Evolutionary conservation across 2,797 vertebrate species (phyloP).

Genomic region (Notamacropus eugenii): DNA sequence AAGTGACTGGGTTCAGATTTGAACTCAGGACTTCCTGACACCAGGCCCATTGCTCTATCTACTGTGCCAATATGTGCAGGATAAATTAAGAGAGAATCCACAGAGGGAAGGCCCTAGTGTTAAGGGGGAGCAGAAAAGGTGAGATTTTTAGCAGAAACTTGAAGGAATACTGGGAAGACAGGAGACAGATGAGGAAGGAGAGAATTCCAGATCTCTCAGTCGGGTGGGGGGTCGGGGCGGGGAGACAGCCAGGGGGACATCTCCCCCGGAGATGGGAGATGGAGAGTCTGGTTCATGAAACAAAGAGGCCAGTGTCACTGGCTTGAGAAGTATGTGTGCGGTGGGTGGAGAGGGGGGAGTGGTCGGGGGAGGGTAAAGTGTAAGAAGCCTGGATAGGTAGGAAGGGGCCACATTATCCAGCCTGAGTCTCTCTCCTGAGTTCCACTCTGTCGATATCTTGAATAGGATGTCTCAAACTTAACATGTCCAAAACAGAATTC

Average conservation of each 20-base stretch:
- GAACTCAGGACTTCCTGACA: neutral
- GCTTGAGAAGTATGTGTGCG: too few relatives aligned
- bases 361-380: neutral
- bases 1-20: neutral
- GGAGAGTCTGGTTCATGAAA: neutral
- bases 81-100: neutral
- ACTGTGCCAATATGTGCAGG: neutral
- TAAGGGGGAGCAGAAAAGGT: neutral
- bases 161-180: neutral
- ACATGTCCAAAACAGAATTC: neutral
- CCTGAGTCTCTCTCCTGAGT: neutral
- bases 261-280: neutral
- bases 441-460: neutral
- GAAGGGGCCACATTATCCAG: neutral
- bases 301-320: neutral
- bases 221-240: too few relatives aligned
- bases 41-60: neutral
- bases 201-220: neutral
- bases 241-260: too few relatives aligned
- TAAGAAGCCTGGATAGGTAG: neutral
- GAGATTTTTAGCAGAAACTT: neutral
- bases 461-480: neutral
- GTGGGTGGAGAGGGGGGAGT: too few relatives aligned
- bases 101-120: neutral
- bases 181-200: neutral